phyloP scores from a whole-genome alignment of 2,113 vertebrate genomes.

The Heteronetta atricapilla region DNA sequence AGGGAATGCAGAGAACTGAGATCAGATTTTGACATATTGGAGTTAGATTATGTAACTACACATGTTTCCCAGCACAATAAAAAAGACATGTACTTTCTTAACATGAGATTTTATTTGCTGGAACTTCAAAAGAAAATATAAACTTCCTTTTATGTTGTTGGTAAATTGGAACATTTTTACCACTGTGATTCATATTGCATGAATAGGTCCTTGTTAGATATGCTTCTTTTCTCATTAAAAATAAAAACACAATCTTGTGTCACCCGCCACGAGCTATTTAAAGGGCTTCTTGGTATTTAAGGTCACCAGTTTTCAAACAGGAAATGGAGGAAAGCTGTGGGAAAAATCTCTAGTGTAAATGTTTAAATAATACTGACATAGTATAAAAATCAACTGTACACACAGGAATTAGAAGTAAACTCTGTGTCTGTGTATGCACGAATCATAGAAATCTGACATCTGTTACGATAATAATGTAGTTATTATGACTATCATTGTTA shows the following conservation, averaged over 20 bases:
- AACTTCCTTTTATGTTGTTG: neutral
- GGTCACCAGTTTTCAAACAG: slow-evolving; percentile 48
- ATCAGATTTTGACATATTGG: neutral
- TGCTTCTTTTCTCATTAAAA: slow-evolving; percentile 26
- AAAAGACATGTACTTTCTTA: neutral
- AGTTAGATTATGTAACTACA: neutral
- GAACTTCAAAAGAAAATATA: neutral
- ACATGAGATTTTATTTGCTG: neutral
- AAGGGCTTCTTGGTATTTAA: slow-evolving; percentile 31
- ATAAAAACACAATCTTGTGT: neutral
- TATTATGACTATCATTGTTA: neutral
- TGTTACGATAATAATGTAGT: neutral
- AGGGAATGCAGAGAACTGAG: neutral
- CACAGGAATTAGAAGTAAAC: neutral
- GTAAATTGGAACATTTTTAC: neutral
- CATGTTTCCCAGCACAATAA: neutral
- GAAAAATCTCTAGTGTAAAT: slow-evolving; percentile 48
- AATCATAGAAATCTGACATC: neutral
- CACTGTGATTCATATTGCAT: neutral
- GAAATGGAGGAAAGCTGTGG: slow-evolving; percentile 51
- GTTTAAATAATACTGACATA: slow-evolving; percentile 10
- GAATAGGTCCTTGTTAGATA: neutral
- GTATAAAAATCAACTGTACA: neutral
- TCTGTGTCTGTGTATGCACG: neutral
- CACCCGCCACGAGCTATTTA: slow-evolving; percentile 39